A percentile compares a stretch with the other conserved stretches of the same genome.
These are phyloP conservation scores for Geococcyx californianus DNA, from an alignment of 2,113 vertebrate species.

Conservation along the genomic window DNA sequence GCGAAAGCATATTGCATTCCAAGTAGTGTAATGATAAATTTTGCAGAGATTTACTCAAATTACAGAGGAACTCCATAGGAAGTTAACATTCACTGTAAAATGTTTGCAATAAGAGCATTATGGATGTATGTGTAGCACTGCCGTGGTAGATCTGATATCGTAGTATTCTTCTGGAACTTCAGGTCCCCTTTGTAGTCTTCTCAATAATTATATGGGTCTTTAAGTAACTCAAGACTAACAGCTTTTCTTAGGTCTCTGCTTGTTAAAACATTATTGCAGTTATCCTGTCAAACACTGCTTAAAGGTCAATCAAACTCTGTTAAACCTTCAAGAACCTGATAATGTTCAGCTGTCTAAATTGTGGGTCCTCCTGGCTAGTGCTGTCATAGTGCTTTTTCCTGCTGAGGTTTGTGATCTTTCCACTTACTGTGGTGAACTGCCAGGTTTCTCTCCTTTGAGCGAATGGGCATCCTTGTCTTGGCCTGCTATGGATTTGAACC, in stretches of 20 bases:
- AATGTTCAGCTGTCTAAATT: background rate
- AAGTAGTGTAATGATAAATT: background rate
- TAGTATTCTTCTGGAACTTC: background rate
- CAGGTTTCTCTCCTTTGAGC: background rate
- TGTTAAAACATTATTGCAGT: background rate
- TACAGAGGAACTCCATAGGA: background rate
- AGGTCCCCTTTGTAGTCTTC: background rate
- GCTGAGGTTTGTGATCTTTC: background rate
- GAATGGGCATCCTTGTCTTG: background rate
- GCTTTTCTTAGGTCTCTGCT: background rate
- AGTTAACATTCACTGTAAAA: background rate
- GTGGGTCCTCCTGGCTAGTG: background rate
- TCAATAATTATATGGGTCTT: background rate
- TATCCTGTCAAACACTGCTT: background rate
- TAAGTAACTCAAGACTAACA: background rate
- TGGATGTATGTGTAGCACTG: background rate
- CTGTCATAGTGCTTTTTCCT: background rate
- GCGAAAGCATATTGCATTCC: background rate
- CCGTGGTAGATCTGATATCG: background rate
- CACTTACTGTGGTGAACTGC: accelerated
- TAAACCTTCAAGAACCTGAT: background rate
- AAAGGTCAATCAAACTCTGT: background rate
- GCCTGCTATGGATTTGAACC: background rate
- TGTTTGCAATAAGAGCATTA: background rate
- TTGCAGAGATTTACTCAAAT: background rate